Conservation (phyloP, 2,113 vertebrate genomes). For the Osmerus mordax region DNA sequence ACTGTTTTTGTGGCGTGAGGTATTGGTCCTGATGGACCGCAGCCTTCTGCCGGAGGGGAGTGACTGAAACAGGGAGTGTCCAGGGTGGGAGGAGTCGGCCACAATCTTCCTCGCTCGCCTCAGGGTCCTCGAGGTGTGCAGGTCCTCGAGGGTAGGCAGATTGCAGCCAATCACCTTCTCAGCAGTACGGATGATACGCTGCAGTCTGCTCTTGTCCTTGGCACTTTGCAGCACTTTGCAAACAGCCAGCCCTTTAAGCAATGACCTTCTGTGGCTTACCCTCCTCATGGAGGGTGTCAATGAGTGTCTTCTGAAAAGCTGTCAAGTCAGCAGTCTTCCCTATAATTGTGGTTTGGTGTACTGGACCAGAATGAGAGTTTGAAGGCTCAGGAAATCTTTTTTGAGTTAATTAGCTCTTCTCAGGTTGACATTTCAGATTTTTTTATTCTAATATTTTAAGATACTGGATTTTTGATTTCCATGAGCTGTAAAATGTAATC, state of each 20-base stretch:
- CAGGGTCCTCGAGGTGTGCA: no score
- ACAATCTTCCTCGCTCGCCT: no score
- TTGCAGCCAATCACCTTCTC: no score
- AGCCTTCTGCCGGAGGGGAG: no score
- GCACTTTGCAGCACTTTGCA: no score
- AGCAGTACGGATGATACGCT: no score
- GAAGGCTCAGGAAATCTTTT: neutral
- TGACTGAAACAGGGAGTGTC: no score
- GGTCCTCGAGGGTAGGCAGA: no score
- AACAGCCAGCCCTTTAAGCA: neutral
- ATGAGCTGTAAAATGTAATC: neutral
- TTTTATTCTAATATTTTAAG: neutral
- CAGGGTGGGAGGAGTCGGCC: no score
- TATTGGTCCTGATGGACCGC: no score
- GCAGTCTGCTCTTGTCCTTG: no score
- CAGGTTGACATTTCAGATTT: neutral
- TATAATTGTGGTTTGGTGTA: neutral
- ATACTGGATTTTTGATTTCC: neutral
- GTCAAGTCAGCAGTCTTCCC: neutral
- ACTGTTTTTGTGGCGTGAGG: no score
- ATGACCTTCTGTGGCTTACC: neutral
- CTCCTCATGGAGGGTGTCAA: conserved; percentile 1
- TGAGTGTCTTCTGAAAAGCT: neutral
- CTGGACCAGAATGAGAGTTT: neutral
- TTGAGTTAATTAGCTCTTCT: neutral